A percentile compares a stretch with the other conserved stretches of the same genome.
phyloP scores from a whole-genome alignment of 2,888 invertebrate species.

The Sphinx pinastri region DNA sequence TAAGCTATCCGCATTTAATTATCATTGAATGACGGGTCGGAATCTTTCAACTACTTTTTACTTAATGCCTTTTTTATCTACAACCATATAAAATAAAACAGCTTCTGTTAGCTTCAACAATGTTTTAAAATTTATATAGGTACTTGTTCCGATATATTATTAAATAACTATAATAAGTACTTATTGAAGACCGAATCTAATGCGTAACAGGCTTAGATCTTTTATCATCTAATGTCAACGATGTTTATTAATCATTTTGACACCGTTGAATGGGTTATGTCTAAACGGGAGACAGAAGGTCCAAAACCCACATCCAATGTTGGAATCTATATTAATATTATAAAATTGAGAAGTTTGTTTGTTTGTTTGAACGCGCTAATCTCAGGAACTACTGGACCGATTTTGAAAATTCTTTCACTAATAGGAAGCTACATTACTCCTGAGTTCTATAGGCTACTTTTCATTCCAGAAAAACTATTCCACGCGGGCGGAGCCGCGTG shows the following conservation, averaged over 20 bases:
- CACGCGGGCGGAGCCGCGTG: too few species aligned
- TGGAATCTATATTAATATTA: too few species aligned
- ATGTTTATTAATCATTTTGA: not conserved
- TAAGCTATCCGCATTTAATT: not conserved
- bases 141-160: constrained; percentile 3
- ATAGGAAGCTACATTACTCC: too few species aligned
- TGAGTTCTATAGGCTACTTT: too few species aligned
- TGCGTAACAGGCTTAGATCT: not conserved
- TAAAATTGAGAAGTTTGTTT: too few species aligned
- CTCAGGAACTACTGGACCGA: too few species aligned
- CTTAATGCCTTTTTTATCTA: constrained; percentile 19
- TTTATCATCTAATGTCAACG: not conserved
- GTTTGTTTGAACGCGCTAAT: too few species aligned
- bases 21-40: constrained; percentile 12
- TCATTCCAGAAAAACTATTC: too few species aligned
- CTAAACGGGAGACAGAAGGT: too few species aligned
- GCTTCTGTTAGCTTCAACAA: constrained; percentile 17
- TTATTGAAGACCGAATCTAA: constrained; percentile 15
- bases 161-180: constrained; percentile 6
- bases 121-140: constrained; percentile 18
- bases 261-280: too few species aligned
- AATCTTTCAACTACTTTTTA: constrained; percentile 15
- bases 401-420: too few species aligned
- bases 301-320: too few species aligned
- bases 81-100: constrained; percentile 14